Conservation (phyloP, 2,113 vertebrate species). For the Madoqua kirkii region DNA sequence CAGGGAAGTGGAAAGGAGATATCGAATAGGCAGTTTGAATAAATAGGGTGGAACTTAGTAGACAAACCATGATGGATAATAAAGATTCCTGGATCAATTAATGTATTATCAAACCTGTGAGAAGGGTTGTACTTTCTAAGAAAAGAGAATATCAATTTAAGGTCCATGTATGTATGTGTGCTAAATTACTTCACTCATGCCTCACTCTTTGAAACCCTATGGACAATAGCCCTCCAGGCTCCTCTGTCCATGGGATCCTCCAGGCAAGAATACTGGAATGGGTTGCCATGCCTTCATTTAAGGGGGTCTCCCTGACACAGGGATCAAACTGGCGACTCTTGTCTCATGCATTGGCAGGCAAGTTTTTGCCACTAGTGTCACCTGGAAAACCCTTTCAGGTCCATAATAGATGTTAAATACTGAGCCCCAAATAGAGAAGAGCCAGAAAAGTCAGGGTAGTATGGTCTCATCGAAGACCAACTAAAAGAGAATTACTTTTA, state of each 20-base stretch:
- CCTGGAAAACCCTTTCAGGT: neutral
- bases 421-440: neutral
- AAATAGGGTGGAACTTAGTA: neutral
- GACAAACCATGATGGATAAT: neutral
- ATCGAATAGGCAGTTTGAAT: neutral
- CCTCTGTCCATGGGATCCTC: no score
- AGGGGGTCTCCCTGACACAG: neutral
- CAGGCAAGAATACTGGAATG: no score
- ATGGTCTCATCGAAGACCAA: neutral
- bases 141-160: neutral
- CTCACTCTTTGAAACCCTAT: neutral
- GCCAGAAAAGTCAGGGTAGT: neutral
- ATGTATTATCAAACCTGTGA: neutral
- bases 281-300: neutral
- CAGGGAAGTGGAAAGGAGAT: neutral
- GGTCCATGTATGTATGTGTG: neutral
- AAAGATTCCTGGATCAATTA: neutral
- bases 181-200: neutral
- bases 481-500: neutral
- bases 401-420: neutral
- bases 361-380: neutral
- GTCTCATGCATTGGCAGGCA: neutral
- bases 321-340: neutral
- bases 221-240: neutral
- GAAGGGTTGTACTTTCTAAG: neutral